Evolutionary conservation across 2,113 vertebrate genomes (phyloP).

Genomic region (Merops nubicus): DNA sequence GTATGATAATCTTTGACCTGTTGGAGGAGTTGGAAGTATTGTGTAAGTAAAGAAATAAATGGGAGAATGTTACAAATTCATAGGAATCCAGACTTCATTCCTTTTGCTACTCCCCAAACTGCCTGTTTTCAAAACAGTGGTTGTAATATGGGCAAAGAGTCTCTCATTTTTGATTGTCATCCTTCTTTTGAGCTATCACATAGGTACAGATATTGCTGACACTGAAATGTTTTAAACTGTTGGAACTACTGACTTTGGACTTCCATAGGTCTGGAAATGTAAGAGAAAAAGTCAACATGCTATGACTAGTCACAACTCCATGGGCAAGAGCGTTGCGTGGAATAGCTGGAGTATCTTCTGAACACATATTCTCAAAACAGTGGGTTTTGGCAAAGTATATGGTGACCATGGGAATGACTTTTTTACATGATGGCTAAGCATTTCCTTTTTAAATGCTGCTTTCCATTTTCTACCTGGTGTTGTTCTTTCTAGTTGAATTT

Average conservation of each 20-base stretch:
- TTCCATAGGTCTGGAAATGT: not conserved
- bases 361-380: not conserved
- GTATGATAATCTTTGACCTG: not conserved
- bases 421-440: not conserved
- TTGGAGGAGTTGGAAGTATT: not conserved
- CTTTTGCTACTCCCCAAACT: not conserved
- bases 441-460: not conserved
- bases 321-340: not conserved
- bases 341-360: not conserved
- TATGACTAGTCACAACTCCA: not conserved
- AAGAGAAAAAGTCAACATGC: not conserved
- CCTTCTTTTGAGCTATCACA: not conserved
- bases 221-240: not conserved
- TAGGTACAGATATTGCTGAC: not conserved
- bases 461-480: not conserved
- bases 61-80: not conserved
- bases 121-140: not conserved
- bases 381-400: not conserved
- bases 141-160: fast-evolving
- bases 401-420: not conserved
- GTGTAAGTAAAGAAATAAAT: not conserved
- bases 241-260: not conserved
- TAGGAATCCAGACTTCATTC: not conserved
- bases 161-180: not conserved
- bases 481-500: not conserved